Evolutionary conservation across 2,888 invertebrate species (phyloP).

Genomic region (Neuroscelio doddi): DNA sequence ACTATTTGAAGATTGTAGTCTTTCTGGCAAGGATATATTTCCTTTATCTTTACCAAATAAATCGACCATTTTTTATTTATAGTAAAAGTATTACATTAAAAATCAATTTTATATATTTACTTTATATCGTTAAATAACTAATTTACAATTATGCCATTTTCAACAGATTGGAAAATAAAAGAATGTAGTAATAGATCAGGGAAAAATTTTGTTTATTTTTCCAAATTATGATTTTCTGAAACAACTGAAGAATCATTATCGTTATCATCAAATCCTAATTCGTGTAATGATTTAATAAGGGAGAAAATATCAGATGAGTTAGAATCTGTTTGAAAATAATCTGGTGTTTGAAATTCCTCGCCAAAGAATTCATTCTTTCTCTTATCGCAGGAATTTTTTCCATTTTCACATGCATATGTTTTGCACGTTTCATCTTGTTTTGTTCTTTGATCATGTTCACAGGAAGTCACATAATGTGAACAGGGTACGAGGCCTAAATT

Average conservation of each 20-base stretch:
- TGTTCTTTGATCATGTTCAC: background rate
- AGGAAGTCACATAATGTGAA: background rate
- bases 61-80: conserved; percentile 26
- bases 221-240: background rate
- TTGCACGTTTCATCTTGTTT: background rate
- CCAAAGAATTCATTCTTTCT: background rate
- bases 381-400: too few relatives aligned
- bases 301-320: conserved; percentile 18
- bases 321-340: conserved; percentile 16
- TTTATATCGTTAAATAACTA: background rate
- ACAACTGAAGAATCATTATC: background rate
- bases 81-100: background rate
- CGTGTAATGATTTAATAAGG: conserved; percentile 2
- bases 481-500: conserved; percentile 47
- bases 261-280: background rate
- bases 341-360: conserved; percentile 16
- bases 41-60: conserved; percentile 19
- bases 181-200: too few relatives aligned
- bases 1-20: conserved; percentile 52
- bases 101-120: too few relatives aligned
- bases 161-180: too few relatives aligned
- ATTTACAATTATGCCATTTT: background rate
- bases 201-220: background rate
- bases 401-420: too few relatives aligned
- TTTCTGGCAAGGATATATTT: conserved; percentile 44